phyloP scores from a whole-genome alignment of 1,140 invertebrate species.

The Ostrea denselamellosa region DNA sequence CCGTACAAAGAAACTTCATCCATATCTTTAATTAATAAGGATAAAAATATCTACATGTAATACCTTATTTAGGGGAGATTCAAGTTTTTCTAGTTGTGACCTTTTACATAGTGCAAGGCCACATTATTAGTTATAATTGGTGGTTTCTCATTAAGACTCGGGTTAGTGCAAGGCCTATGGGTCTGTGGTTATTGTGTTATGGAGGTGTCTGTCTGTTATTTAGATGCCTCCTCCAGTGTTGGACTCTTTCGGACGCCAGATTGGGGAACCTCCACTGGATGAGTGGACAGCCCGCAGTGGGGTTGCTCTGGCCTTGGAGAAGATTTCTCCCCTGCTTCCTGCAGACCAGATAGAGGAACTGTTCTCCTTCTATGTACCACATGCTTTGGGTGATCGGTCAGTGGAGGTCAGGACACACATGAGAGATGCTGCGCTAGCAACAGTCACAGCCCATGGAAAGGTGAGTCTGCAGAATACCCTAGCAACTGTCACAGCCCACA shows the following conservation, averaged over 20 bases:
- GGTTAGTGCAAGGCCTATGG: no score
- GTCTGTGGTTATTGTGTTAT: not conserved
- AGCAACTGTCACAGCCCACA: no score
- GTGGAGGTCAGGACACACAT: constrained; percentile 91
- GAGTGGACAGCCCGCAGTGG: constrained; percentile 93
- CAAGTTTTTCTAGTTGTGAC: no score
- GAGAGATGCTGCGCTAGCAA: constrained; percentile 93
- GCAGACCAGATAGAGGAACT: constrained; percentile 85
- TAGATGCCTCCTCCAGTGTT: constrained; percentile 91
- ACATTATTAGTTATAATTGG: no score
- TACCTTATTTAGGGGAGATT: no score
- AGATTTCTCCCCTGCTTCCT: constrained; percentile 82
- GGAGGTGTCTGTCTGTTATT: not conserved
- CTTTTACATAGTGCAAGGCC: no score
- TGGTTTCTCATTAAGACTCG: no score
- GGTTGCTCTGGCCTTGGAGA: constrained; percentile 84
- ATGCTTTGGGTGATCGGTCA: constrained; percentile 91
- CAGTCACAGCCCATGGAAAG: constrained; percentile 95
- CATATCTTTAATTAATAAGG: no score
- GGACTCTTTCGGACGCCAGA: constrained; percentile 94
- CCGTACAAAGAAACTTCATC: no score
- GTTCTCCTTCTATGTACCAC: constrained; percentile 90
- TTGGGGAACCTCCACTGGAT: constrained; percentile 89
- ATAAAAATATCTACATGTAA: no score
- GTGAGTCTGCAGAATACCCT: constrained; percentile 77